Evolutionary conservation across 2,888 invertebrate genomes (phyloP), one percentile per base, ranked within the genome.

Genomic region (Dicranocentrus wangi): DNA sequence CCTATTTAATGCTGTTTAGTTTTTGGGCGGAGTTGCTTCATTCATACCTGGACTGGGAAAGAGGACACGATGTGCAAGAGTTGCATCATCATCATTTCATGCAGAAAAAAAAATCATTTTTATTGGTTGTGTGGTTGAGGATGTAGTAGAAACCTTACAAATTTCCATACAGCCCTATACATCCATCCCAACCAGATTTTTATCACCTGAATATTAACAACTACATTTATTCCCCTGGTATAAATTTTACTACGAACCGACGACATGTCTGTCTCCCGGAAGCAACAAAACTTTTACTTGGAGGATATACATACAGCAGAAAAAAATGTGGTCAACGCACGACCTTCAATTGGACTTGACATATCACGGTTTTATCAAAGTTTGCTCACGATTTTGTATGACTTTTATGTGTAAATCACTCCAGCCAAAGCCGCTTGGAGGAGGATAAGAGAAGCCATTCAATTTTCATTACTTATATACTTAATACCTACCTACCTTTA

Each of bases 191-290:
- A n/a, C n/a, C n/a, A n/a, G 32, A 32, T 32, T 32, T 32, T 32
- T 32, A 32, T 32, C n/a, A 10, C 10, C 32, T 32, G 32, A n/a
- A n/a, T 32, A 32, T 32, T 32, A 32, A 32, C 32, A 32, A 32
- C 32, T 32, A 32, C 32, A 32, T 32, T 32, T n/a, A 53, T 53
- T 53, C 32, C 53, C 27, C 28, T 32, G 21, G n/a, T n/a, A 69
- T 69, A 69, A 32, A 69, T 51, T 53, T 69, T 53, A 1, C 7
- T 32, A 28, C 19, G 21, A 69, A n/a, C 19, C 17, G 55, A 39
- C 25, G 13, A 58, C 21, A n/a, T n/a, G n/a, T n/a, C n/a, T n/a
- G n/a, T 27, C 42, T 72, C 63, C 72, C 70, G 70, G 72, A 63
- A 72, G 61, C 63, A 17, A 60, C 39, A 55, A 39, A 25, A 19